phyloP scores from a whole-genome alignment of 2,797 vertebrate species.

The Poeciliopsis presidionis region DNA sequence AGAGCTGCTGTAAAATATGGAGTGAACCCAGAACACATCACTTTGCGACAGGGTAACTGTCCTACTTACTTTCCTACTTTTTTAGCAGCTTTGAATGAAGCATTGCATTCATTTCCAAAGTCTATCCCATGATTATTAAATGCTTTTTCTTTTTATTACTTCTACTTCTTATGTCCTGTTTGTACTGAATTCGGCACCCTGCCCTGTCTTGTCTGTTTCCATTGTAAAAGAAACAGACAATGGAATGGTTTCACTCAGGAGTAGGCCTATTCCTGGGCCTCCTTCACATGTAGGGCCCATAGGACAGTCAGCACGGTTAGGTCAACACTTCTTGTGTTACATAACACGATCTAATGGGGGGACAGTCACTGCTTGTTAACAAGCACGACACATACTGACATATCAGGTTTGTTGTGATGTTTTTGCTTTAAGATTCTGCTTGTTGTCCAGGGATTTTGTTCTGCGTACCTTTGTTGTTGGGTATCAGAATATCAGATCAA shows the following conservation, averaged over 20 bases:
- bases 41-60: constrained; percentile 81
- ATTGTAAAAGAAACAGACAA: not conserved
- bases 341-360: not conserved
- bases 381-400: not conserved
- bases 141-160: not conserved
- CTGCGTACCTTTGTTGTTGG: too few relatives aligned
- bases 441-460: too few relatives aligned
- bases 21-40: constrained; percentile 69
- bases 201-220: not conserved
- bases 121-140: not conserved
- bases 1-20: constrained; percentile 78
- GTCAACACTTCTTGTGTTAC: too few relatives aligned
- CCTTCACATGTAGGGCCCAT: not conserved
- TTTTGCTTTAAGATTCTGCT: too few relatives aligned
- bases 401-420: too few relatives aligned
- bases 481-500: too few relatives aligned
- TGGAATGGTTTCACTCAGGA: too few relatives aligned
- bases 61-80: not conserved
- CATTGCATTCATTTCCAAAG: not conserved
- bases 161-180: not conserved
- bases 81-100: not conserved
- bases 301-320: not conserved
- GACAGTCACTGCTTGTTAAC: not conserved
- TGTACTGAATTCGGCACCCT: not conserved
- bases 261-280: not conserved